Evolutionary conservation across 2,888 invertebrate species (phyloP), one percentile per base, ranked within the genome.

Genomic region (Coenonympha glycerion): DNA sequence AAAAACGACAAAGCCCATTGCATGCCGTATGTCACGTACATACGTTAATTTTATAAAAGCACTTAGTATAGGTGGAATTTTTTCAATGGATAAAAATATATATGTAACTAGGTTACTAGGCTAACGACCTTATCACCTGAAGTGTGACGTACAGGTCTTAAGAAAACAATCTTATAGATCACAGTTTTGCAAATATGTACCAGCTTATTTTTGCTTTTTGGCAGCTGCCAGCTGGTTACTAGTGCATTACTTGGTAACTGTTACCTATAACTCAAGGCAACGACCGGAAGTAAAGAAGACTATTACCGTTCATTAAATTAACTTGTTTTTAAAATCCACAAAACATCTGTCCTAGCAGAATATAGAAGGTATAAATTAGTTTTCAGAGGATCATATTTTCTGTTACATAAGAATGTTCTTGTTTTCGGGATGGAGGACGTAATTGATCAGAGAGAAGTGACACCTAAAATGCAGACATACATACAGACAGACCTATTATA

Each of bases 1-100:
- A 52, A 55, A 52, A 48, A 49, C 6, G 26, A 28, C 37, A 52
- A 53, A 52, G 53, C 40, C 49, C 59, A 60, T 63, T 62, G 63
- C 69, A 61, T 74, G 74, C 64, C 54, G 47, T 36, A 9, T 68
- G 72, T 79, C 79, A 80, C 80, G 78, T 79, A 79, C 9, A 24
- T 44, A 44, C 44, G 19, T 21, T 44, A 21, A 33, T 31, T 21
- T 31, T 31, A 22, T 44, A n/a, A 31, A 39, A 39, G 9, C 37
- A 15, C 39, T 30, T 13, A 3, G 13, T 34, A 22, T 13, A 11
- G 21, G 13, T 33, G 31, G 39, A 15, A 39, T 9, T 15, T 24
- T 39, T 33, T 16, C 31, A 3, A 24, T 22, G 15, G 39, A 39
- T 24, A 24, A 15, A 22, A 6, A 36, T 33, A 9, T 33, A 9